A percentile compares a stretch with the other conserved stretches of the same genome.
These are phyloP conservation scores for Lumbricus terrestris DNA, from an alignment of 2,888 invertebrate genomes.

Conservation along the genomic window DNA sequence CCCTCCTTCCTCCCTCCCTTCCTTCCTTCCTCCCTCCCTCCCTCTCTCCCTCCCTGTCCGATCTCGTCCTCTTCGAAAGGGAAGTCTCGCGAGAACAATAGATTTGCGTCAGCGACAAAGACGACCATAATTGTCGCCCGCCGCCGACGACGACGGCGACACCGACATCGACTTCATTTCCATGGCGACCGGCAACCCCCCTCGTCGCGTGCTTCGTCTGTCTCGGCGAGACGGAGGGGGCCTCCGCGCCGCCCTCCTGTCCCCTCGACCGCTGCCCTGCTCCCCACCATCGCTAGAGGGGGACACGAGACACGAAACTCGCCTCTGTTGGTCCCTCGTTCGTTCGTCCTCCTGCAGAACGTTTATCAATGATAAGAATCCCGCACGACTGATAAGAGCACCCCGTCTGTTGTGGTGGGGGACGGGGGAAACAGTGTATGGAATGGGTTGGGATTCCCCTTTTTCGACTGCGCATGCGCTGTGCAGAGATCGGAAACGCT, in stretches of 20 bases:
- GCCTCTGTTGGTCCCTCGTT: neutral
- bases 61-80: neutral
- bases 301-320: neutral
- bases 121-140: neutral
- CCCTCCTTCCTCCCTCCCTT: no score
- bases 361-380: conserved; percentile 3
- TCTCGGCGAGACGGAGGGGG: neutral
- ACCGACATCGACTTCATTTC: no score
- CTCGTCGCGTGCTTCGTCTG: no score
- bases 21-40: no score
- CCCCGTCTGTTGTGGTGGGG: neutral
- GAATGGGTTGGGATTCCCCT: neutral
- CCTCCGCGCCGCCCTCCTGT: neutral
- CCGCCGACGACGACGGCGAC: no score
- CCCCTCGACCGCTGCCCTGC: neutral
- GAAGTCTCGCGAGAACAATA: conserved; percentile 3
- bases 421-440: neutral
- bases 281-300: no score
- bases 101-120: neutral
- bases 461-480: neutral
- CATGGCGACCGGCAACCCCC: neutral
- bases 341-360: neutral
- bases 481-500: neutral
- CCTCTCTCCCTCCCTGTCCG: neutral
- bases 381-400: neutral